phyloP scores from a whole-genome alignment of 1,140 invertebrate species.

The Acromyrmex charruanus region DNA sequence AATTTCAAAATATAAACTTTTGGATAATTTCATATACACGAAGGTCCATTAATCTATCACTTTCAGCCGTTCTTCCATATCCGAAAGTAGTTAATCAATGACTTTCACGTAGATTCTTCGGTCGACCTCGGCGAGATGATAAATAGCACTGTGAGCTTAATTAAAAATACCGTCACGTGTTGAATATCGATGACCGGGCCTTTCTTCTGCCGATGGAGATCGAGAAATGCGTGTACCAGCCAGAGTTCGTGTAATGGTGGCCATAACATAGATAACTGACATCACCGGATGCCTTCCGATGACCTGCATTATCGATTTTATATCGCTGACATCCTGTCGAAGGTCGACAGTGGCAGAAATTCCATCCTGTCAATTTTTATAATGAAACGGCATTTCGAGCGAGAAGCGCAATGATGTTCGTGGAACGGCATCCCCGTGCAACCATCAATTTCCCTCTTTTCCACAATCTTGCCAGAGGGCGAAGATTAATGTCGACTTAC shows the following conservation, averaged over 20 bases:
- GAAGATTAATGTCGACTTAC: conserved; percentile 74
- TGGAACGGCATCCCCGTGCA: conserved; percentile 43
- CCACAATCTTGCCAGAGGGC: conserved; percentile 64
- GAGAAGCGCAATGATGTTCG: conserved; percentile 33
- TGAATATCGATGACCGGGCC: conserved; percentile 75
- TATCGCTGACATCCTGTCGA: conserved; percentile 47
- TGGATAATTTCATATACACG: neutral
- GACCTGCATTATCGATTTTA: conserved; percentile 71
- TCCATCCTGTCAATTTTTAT: conserved; percentile 73
- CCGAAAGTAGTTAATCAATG: conserved; percentile 72
- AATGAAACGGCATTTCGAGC: conserved; percentile 71
- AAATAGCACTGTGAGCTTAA: conserved; percentile 72
- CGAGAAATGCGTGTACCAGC: conserved; percentile 54
- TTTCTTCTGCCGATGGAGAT: conserved; percentile 16
- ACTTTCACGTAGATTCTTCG: conserved; percentile 55
- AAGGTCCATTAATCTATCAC: conserved; percentile 54
- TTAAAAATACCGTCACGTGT: conserved; percentile 80
- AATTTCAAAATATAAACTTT: conserved; percentile 9
- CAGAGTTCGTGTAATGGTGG: conserved; percentile 41
- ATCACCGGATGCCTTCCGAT: conserved; percentile 61
- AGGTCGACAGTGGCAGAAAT: conserved; percentile 49
- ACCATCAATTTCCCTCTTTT: conserved; percentile 72
- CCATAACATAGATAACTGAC: conserved; percentile 71
- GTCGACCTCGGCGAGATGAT: conserved; percentile 60
- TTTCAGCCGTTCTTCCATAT: conserved; percentile 48